phyloP scores from a whole-genome alignment of 2,888 invertebrate species.

The Chrysodeixis includens region DNA sequence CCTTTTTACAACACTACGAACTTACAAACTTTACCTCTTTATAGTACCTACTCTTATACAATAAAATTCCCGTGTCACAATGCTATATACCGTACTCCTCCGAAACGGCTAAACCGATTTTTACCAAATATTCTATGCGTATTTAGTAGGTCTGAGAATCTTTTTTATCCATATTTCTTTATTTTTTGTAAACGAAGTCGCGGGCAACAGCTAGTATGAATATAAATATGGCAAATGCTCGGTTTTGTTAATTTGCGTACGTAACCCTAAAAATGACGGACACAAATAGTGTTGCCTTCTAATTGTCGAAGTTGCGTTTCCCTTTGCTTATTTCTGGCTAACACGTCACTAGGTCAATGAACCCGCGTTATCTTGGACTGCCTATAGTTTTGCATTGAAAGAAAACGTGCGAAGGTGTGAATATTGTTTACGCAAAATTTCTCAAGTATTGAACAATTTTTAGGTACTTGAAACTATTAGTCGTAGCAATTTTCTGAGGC shows the following conservation, averaged over 20 bases:
- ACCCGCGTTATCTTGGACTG: slow-evolving; percentile 47
- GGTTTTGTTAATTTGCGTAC: background rate
- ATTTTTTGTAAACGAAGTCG: too few relatives aligned
- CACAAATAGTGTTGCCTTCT: slow-evolving; percentile 54
- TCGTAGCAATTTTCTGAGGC: too few relatives aligned
- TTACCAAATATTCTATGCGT: too few relatives aligned
- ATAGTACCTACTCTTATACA: too few relatives aligned
- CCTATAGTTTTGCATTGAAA: slow-evolving; percentile 4
- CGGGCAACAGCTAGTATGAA: too few relatives aligned
- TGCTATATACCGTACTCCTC: too few relatives aligned
- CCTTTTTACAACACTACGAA: too few relatives aligned
- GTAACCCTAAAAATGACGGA: slow-evolving; percentile 37
- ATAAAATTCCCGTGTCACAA: too few relatives aligned
- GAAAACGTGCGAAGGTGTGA: slow-evolving; percentile 1
- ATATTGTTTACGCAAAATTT: background rate
- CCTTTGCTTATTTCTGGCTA: slow-evolving; percentile 50
- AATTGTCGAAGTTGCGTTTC: slow-evolving; percentile 53
- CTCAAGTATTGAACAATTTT: background rate
- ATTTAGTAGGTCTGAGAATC: too few relatives aligned
- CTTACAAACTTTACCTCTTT: too few relatives aligned
- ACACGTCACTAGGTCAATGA: slow-evolving; percentile 52
- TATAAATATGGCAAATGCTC: background rate
- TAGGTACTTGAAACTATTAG: background rate
- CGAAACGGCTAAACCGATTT: too few relatives aligned
- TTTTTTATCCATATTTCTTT: too few relatives aligned